Conservation (phyloP, 2,888 invertebrate genomes). For the Barypeithes pellucidus region DNA sequence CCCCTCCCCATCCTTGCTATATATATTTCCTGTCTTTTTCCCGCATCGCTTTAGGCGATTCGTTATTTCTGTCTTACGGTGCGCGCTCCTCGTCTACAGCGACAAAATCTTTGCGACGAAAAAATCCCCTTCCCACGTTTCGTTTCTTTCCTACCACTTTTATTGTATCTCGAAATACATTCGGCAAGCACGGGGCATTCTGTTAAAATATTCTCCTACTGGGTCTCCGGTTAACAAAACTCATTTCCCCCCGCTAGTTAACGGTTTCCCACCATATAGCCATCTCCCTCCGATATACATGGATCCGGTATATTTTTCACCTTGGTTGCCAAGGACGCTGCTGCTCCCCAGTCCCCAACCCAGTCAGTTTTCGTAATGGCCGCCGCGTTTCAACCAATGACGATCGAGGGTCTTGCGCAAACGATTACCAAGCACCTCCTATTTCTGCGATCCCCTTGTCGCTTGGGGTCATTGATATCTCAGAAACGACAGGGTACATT, state of each 20-base stretch:
- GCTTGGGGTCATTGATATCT: conserved; percentile 51
- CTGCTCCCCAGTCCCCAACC: conserved; percentile 18
- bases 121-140: conserved; percentile 18
- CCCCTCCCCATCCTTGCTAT: conserved; percentile 5
- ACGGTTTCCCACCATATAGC: conserved; percentile 15
- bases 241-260: conserved; percentile 7
- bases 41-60: conserved; percentile 13
- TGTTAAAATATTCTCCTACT: conserved; percentile 32
- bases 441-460: conserved; percentile 22
- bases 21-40: conserved; percentile 13
- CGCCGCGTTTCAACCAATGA: conserved; percentile 44
- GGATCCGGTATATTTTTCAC: background rate
- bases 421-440: conserved; percentile 37
- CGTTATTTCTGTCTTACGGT: conserved; percentile 16
- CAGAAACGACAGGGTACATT: conserved; percentile 43
- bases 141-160: conserved; percentile 26
- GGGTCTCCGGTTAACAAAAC: conserved; percentile 8
- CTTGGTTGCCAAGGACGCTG: conserved; percentile 41
- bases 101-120: conserved; percentile 5
- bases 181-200: conserved; percentile 26
- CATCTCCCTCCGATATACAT: conserved; percentile 22
- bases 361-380: conserved; percentile 45
- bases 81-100: background rate
- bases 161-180: conserved; percentile 29
- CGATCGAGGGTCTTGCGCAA: conserved; percentile 25